Evolutionary conservation across 2,113 vertebrate genomes (phyloP), one percentile per base, ranked within the genome.

Genomic region (Tichodroma muraria): DNA sequence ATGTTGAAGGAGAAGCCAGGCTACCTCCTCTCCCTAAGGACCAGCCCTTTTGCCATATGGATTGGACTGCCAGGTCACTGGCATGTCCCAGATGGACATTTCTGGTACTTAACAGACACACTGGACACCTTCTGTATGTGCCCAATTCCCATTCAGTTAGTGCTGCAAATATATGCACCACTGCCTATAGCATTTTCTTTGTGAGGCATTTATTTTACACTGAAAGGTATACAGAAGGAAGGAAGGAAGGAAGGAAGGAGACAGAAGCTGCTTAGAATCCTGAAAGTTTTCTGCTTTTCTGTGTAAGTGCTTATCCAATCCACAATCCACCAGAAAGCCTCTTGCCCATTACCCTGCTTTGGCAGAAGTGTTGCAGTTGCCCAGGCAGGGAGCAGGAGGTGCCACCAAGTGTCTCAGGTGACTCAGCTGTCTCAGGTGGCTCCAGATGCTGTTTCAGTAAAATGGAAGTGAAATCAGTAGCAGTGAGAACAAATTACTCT

Each of bases 101-200:
- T 63, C 33, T 76, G 30, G 9, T 25, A 9, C 22, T 52, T 24
- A 6, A 20, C 1, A 60, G 33, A 24, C 42, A 28, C 8, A 12
- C 0, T 38, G 78, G 19, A 52, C 60, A 35, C n/a, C 30, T 52
- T 40, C 22, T 27, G 9, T 19, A 8, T 11, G 44, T 52, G 42
- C 81, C 81, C 2, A 2, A 0, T 66, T 59, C 24, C 11, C 2
- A 19, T 35, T 24, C 61, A 85, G 0, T 68, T 50, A 45, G 1
- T 38, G 6, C 24, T 87, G n/a, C 38, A 56, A 59, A 72, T 25
- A n/a, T 0, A 8, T 22, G 30, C 30, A 71, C 10, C 21, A 1
- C 33, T 56, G 72, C 7, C 63, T 28, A 3, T 2, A 40, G 37
- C 1, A 1, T 49, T 71, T 72, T 44, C 57, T 56, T 47, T 30